These are phyloP conservation scores for Oscheius sp. DNA, from an alignment of 2,888 invertebrate species.

Conservation along the genomic window DNA sequence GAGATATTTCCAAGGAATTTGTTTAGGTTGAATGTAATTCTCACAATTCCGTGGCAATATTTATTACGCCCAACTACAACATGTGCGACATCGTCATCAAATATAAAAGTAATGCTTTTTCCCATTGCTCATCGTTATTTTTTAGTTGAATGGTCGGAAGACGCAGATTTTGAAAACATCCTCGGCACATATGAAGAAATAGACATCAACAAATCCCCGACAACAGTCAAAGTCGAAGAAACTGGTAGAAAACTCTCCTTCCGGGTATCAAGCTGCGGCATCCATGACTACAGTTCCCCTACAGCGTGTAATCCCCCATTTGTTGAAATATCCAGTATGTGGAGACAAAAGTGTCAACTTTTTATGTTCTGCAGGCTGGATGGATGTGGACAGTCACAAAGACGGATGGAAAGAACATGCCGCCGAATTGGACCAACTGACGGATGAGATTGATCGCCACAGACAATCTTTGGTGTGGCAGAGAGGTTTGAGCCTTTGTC, in stretches of 20 bases:
- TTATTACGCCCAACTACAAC: constrained; percentile 40
- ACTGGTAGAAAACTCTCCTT: constrained; percentile 77
- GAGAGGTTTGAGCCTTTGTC: constrained; percentile 42
- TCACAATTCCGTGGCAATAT: constrained; percentile 39
- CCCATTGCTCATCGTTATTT: neutral
- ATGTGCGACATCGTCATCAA: constrained; percentile 49
- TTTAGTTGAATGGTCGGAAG: constrained; percentile 91
- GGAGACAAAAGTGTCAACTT: neutral
- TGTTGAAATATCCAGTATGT: constrained; percentile 80
- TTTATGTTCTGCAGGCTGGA: constrained; percentile 54
- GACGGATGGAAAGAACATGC: constrained; percentile 50
- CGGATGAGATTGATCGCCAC: constrained; percentile 64
- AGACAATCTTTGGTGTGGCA: constrained; percentile 67
- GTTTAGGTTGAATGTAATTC: constrained; percentile 49
- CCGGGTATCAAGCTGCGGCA: constrained; percentile 90
- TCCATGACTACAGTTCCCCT: constrained; percentile 88
- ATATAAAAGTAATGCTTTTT: constrained; percentile 54
- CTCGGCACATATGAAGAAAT: constrained; percentile 74
- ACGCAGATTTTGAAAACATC: constrained; percentile 85
- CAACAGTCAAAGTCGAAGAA: constrained; percentile 27
- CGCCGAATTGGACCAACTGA: constrained; percentile 51
- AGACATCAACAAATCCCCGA: constrained; percentile 25
- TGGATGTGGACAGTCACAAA: constrained; percentile 57
- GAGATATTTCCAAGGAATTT: neutral
- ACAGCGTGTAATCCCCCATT: constrained; percentile 84